Conservation (phyloP, 1,140 invertebrate genomes). For the Arion vulgaris region DNA sequence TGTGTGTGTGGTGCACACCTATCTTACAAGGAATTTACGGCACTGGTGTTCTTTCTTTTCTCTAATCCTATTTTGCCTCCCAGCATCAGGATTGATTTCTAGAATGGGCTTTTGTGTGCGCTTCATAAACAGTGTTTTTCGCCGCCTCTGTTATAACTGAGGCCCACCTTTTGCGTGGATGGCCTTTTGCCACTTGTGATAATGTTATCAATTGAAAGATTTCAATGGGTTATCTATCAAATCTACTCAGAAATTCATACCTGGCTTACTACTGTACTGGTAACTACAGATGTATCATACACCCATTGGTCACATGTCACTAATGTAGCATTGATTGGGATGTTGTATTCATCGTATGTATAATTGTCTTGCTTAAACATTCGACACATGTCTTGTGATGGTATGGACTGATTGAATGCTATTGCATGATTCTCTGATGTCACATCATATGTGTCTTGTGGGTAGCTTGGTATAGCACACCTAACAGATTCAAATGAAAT, state of each 20-base stretch:
- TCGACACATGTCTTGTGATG: conserved; percentile 43
- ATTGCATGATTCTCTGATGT: conserved; percentile 42
- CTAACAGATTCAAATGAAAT: conserved; percentile 37
- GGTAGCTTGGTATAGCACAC: conserved; percentile 54
- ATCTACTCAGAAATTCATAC: conserved; percentile 32
- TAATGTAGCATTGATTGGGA: conserved; percentile 18
- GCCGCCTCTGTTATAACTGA: no score
- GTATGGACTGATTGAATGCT: conserved; percentile 47
- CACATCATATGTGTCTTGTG: conserved; percentile 52
- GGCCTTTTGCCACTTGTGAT: no score
- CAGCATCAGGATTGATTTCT: no score
- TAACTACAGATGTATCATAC: conserved; percentile 49
- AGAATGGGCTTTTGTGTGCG: no score
- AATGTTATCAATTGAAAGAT: no score
- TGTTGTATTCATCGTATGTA: conserved; percentile 14
- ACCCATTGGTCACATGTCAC: conserved; percentile 51
- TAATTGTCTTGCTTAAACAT: conserved; percentile 14
- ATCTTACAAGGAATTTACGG: no score
- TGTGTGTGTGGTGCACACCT: no score
- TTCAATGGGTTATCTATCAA: not conserved
- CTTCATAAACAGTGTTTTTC: no score
- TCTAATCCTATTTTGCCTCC: no score
- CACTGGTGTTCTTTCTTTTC: no score
- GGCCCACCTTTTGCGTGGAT: no score
- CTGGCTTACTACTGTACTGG: conserved; percentile 46